Evolutionary conservation across 2,797 vertebrate species (phyloP).

Genomic region (Catharus ustulatus): DNA sequence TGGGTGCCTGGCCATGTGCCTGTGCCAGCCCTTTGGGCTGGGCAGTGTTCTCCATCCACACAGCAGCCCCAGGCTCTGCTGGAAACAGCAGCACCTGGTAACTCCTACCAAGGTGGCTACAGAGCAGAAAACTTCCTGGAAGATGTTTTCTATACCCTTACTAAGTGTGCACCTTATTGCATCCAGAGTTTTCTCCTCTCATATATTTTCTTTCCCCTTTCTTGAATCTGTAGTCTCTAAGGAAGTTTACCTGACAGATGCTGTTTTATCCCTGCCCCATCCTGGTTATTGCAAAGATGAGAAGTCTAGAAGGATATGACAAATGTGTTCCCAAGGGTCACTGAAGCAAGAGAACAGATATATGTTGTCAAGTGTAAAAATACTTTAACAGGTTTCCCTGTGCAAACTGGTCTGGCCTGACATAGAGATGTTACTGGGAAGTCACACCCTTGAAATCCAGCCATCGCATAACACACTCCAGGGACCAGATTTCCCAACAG

Average conservation of each 20-base stretch:
- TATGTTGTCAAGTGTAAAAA: background rate
- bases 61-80: background rate
- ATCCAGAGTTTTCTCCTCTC: background rate
- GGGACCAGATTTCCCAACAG: background rate
- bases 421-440: background rate
- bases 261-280: background rate
- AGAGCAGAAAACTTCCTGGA: background rate
- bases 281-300: background rate
- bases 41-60: background rate
- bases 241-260: background rate
- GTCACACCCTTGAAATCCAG: background rate
- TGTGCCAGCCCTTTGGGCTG: background rate
- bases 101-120: background rate
- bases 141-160: background rate
- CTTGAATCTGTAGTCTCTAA: background rate
- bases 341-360: background rate
- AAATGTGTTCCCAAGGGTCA: background rate
- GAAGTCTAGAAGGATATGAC: background rate
- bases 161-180: too few relatives aligned
- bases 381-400: background rate
- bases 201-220: background rate
- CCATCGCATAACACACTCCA: background rate
- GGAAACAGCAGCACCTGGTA: background rate
- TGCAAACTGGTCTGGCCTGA: background rate
- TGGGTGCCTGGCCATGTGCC: fast-evolving